Conservation (phyloP, 37 sponge, comb jelly and placozoan species). For the Cliona cf. orientalis region DNA sequence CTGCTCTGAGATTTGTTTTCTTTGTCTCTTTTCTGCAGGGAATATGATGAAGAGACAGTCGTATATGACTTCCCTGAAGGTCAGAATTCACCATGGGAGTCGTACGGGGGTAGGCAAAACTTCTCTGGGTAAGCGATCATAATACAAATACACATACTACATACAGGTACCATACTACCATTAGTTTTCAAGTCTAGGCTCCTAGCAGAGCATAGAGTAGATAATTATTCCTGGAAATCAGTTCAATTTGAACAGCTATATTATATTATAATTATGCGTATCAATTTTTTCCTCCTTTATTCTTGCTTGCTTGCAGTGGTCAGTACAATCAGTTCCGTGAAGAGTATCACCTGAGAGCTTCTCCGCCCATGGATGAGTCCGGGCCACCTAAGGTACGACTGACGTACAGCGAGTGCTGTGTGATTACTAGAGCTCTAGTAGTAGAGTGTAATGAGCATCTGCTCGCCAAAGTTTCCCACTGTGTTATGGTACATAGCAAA, state of each 20-base stretch:
- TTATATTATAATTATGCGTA: background rate
- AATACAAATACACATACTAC: background rate
- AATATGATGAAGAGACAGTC: constrained; percentile 44
- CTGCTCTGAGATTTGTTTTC: background rate
- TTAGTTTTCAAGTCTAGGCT: no score
- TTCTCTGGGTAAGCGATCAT: constrained; percentile 9
- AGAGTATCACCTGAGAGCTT: background rate
- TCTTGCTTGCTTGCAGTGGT: background rate
- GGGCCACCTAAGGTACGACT: constrained; percentile 10
- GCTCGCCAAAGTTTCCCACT: no score
- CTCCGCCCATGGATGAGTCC: background rate
- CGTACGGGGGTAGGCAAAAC: constrained; percentile 28
- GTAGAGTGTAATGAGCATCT: no score
- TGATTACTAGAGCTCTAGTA: no score
- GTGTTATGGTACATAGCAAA: no score
- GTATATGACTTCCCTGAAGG: constrained; percentile 41
- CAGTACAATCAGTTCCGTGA: background rate
- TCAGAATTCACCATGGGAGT: constrained; percentile 32
- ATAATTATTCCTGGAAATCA: no score
- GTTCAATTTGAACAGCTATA: no score
- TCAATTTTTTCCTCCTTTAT: background rate
- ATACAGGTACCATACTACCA: no score
- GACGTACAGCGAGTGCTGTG: no score
- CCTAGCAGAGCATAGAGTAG: no score
- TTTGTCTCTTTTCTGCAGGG: background rate